These are phyloP conservation scores for Enteromius paludinosus DNA, from an alignment of 2,797 vertebrate species.

Conservation along the genomic window DNA sequence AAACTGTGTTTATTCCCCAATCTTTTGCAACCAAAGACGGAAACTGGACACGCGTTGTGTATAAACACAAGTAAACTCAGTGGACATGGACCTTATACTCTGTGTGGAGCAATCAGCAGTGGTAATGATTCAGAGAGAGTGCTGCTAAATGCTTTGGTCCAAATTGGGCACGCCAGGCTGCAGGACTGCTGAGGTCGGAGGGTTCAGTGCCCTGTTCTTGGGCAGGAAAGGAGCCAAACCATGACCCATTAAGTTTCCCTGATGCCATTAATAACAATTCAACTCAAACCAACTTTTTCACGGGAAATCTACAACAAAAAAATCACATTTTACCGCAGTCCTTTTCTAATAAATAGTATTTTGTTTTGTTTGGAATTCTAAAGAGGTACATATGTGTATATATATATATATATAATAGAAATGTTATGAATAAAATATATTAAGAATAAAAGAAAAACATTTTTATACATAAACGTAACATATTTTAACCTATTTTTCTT, in stretches of 20 bases:
- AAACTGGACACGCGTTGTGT: slow-evolving; percentile 45
- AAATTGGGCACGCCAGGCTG: slow-evolving; percentile 23
- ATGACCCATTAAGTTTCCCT: background rate
- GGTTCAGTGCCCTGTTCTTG: slow-evolving; percentile 35
- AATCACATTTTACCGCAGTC: background rate
- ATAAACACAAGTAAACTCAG: slow-evolving; percentile 43
- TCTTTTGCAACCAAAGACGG: slow-evolving; percentile 43
- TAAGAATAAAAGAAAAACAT: too few species aligned
- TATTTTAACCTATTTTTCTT: too few species aligned
- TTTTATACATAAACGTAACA: too few species aligned
- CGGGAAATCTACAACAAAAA: background rate
- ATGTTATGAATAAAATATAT: too few species aligned
- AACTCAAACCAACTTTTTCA: background rate
- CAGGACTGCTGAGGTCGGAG: slow-evolving; percentile 1
- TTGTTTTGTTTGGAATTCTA: background rate
- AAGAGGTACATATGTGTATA: background rate
- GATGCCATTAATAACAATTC: background rate
- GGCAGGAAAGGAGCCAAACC: background rate
- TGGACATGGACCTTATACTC: slow-evolving; percentile 35
- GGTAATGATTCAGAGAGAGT: slow-evolving; percentile 47
- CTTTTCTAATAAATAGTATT: background rate
- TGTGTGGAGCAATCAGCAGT: slow-evolving; percentile 52
- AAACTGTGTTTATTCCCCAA: slow-evolving; percentile 19
- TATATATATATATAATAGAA: background rate
- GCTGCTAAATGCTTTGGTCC: slow-evolving; percentile 50